These are phyloP conservation scores for Onychostoma macrolepis DNA, from an alignment of 2,113 vertebrate genomes.

Conservation along the genomic window DNA sequence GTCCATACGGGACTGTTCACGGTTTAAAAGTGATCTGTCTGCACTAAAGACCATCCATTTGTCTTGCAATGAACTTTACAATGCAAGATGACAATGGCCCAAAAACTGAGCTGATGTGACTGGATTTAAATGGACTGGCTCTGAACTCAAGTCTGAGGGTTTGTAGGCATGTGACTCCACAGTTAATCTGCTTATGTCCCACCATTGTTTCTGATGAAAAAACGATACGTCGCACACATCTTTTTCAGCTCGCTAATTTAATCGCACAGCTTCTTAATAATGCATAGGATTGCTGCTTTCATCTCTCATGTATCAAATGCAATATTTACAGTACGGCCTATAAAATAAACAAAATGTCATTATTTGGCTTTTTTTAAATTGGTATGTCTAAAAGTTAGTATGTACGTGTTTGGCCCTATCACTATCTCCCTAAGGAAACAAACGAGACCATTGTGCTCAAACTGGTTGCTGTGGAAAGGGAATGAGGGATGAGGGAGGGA, in stretches of 20 bases:
- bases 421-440: slow-evolving; percentile 16
- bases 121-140: slow-evolving; percentile 9
- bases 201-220: slow-evolving; percentile 65
- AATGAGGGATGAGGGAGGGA: background rate
- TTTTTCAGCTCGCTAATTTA: slow-evolving; percentile 70
- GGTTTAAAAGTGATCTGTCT: background rate
- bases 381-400: background rate
- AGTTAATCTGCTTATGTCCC: slow-evolving; percentile 62
- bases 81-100: background rate
- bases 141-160: slow-evolving; percentile 50
- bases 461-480: slow-evolving; percentile 6
- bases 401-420: background rate
- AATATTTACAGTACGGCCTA: slow-evolving; percentile 11
- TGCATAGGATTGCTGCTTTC: slow-evolving; percentile 16
- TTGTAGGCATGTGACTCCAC: slow-evolving; percentile 60
- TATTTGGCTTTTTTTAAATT: slow-evolving; percentile 18
- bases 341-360: slow-evolving; percentile 9
- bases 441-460: slow-evolving; percentile 29
- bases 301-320: slow-evolving; percentile 8
- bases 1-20: background rate
- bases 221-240: slow-evolving; percentile 61
- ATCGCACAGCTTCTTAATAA: slow-evolving; percentile 64
- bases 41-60: background rate
- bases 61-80: background rate
- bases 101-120: background rate